A percentile compares a stretch with the other conserved stretches of the same genome.
phyloP scores from a whole-genome alignment of 23 tunicate genomes.

The Phallusia fumigata region DNA sequence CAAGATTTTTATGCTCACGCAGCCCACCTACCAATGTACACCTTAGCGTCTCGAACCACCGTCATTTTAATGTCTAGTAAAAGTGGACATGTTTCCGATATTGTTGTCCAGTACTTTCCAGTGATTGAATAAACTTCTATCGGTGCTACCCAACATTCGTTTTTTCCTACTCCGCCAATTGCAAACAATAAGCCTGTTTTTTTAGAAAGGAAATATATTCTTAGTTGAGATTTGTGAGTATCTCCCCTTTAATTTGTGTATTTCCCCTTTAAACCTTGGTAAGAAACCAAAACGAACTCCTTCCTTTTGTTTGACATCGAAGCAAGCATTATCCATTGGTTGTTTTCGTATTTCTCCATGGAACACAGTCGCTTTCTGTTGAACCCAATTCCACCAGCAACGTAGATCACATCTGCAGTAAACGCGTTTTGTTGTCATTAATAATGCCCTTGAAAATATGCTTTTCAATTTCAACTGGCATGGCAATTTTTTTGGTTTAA shows the following conservation, averaged over 20 bases:
- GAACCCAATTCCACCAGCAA: conserved; percentile 2
- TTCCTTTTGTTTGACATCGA: neutral
- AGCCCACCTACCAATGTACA: neutral
- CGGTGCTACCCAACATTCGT: neutral
- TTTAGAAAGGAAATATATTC: no score
- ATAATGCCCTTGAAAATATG: no score
- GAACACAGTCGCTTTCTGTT: neutral
- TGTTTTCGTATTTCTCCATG: neutral
- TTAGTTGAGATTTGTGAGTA: neutral
- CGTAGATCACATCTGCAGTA: neutral
- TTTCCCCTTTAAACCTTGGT: neutral
- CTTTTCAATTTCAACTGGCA: no score
- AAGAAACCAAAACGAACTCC: neutral
- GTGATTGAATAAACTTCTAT: neutral
- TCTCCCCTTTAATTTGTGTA: neutral
- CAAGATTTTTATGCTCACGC: no score
- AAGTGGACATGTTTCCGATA: neutral
- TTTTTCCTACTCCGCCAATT: neutral
- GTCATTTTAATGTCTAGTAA: neutral
- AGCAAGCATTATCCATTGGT: neutral
- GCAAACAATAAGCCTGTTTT: neutral
- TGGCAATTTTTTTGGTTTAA: no score
- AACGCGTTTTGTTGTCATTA: no score
- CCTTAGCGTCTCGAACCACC: neutral
- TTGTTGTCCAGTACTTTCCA: neutral